phyloP scores from a whole-genome alignment of 2,797 vertebrate species.

The Epinephelus awoara region DNA sequence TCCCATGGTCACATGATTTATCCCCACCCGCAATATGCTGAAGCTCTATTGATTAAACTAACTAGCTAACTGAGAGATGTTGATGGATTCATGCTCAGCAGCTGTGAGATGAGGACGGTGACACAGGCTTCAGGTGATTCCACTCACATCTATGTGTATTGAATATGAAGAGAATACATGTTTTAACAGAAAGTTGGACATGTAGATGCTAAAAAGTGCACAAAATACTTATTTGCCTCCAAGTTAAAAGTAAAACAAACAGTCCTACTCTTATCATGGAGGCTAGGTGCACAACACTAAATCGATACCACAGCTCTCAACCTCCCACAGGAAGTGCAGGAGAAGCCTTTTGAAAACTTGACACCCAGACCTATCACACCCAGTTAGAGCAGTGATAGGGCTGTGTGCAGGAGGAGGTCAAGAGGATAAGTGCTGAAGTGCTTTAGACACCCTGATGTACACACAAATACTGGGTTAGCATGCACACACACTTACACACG shows the following conservation, averaged over 20 bases:
- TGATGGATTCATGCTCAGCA: neutral
- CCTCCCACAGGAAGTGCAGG: slow-evolving; percentile 69
- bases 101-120: slow-evolving; percentile 32
- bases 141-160: neutral
- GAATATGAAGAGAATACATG: neutral
- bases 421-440: slow-evolving; percentile 68
- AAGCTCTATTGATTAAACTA: slow-evolving; percentile 11
- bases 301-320: slow-evolving; percentile 30
- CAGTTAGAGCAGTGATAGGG: slow-evolving; percentile 53
- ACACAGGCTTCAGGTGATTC: neutral
- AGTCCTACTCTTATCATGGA: slow-evolving; percentile 1
- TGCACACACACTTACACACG: neutral
- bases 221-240: neutral
- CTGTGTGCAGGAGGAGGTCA: slow-evolving; percentile 54
- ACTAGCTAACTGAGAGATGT: slow-evolving; percentile 26
- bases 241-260: neutral
- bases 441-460: slow-evolving; percentile 56
- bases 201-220: neutral
- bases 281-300: slow-evolving; percentile 1
- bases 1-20: slow-evolving; percentile 46
- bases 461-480: slow-evolving; percentile 23
- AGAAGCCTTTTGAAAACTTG: slow-evolving; percentile 56
- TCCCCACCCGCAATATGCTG: neutral
- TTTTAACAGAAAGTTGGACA: neutral
- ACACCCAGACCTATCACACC: slow-evolving; percentile 66